phyloP scores from a whole-genome alignment of 35 echinoderm and acorn worm genomes.

The Lytechinus variegatus region DNA sequence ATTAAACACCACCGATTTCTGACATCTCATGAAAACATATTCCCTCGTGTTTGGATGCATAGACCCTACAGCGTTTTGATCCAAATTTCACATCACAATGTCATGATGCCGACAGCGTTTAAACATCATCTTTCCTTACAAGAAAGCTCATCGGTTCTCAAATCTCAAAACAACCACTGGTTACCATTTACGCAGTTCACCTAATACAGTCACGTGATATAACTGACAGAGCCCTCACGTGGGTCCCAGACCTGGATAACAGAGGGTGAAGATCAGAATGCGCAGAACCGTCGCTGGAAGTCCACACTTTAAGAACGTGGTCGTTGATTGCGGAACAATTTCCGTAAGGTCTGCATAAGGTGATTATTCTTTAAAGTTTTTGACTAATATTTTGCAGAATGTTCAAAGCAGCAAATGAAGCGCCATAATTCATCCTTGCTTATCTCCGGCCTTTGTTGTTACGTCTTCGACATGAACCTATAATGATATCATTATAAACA shows the following conservation, averaged over 20 bases:
- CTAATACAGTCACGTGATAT: neutral
- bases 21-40: neutral
- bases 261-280: neutral
- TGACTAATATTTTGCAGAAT: neutral
- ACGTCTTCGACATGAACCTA: slow-evolving; percentile 26
- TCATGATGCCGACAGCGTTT: neutral
- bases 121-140: neutral
- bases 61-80: neutral
- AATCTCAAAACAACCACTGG: neutral
- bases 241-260: too few relatives aligned
- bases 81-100: neutral
- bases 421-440: neutral
- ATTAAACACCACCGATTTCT: neutral
- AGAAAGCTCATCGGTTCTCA: slow-evolving; percentile 1
- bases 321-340: neutral
- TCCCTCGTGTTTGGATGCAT: neutral
- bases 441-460: neutral
- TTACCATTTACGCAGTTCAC: neutral
- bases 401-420: neutral
- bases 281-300: neutral
- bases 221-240: too few relatives aligned
- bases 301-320: neutral
- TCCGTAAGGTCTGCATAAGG: neutral
- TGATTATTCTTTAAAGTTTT: neutral
- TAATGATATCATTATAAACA: neutral